A percentile compares a stretch with the other conserved stretches of the same genome.
phyloP scores from a whole-genome alignment of 2,797 vertebrate genomes.

The Enteromius fasciolatus region DNA sequence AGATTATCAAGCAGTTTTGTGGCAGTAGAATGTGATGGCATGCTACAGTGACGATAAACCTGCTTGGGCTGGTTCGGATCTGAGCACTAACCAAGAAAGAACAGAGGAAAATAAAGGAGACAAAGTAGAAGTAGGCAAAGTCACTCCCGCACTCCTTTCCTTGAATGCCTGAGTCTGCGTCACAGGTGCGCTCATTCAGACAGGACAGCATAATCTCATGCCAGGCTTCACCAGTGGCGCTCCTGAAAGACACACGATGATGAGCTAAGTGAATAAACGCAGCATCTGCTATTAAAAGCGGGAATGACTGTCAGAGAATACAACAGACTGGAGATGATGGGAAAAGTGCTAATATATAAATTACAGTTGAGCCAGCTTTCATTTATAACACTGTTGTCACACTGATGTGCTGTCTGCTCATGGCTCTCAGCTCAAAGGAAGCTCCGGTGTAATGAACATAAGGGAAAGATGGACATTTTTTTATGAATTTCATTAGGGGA shows the following conservation, averaged over 20 bases:
- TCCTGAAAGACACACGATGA: conserved; percentile 75
- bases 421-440: conserved; percentile 18
- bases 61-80: neutral
- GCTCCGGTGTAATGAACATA: neutral
- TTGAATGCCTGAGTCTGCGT: conserved; percentile 75
- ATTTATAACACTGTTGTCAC: conserved; percentile 21
- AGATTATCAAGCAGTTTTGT: neutral
- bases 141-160: conserved; percentile 92
- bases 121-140: conserved; percentile 98
- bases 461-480: conserved; percentile 13
- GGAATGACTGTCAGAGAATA: neutral
- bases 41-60: neutral
- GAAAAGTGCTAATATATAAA: conserved; percentile 17
- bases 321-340: neutral
- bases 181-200: conserved; percentile 85
- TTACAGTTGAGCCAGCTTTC: conserved; percentile 14
- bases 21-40: neutral
- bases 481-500: conserved; percentile 25
- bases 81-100: conserved; percentile 90
- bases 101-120: conserved; percentile 97
- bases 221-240: conserved; percentile 95
- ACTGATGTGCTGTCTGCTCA: conserved; percentile 1
- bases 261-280: neutral
- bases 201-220: conserved; percentile 97
- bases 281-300: neutral